Evolutionary conservation across 30 jellyfish, hydroid and myxozoan genomes (phyloP), one percentile per base, ranked within the genome.

Genomic region (Sanderia malayensis): DNA sequence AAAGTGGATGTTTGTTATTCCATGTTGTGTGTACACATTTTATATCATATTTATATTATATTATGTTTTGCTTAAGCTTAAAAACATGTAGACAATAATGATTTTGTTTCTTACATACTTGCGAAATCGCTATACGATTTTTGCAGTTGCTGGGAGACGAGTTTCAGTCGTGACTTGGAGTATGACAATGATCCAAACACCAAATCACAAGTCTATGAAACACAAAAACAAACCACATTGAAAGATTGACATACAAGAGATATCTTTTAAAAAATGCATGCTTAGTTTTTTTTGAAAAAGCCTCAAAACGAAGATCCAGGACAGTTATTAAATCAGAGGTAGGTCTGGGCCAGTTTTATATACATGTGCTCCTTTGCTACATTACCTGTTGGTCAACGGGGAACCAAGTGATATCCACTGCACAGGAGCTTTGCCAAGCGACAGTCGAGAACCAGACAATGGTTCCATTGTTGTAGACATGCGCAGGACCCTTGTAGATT

Each of bases 361-460:
- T n/a, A n/a, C n/a, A n/a, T n/a, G n/a, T n/a, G n/a, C n/a, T n/a
- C n/a, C n/a, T n/a, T n/a, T n/a, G n/a, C n/a, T n/a, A n/a, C n/a
- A n/a, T 9, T 57, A 80, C 92, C 92, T 80, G 92, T 0, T 44
- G 46, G 33, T 80, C 92, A 17, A 80, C 83, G 0, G 92, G 92
- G 24, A 80, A 80, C 92, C 92, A 80, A 26, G 92, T 80, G 46
- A 80, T 47, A 53, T 80, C 92, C 1, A 80, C 83, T 21, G 92
- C 79, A 45, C 92, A 80, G 46, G 84, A 31, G 80, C 81, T 59
- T 41, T 44, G 78, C 84, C 83, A 67, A 2, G 58, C 84, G 0
- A 80, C 83, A 66, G 92, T 46, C 0, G 84, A 41, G 49, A 57
- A 61, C 92, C 92, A 80, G 17, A 58, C 63, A 1, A 80, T 66